Percentiles rank a stretch among this genome's conserved stretches.
Conservation (phyloP, 2,888 invertebrate species). For the Craniophora ligustri region DNA sequence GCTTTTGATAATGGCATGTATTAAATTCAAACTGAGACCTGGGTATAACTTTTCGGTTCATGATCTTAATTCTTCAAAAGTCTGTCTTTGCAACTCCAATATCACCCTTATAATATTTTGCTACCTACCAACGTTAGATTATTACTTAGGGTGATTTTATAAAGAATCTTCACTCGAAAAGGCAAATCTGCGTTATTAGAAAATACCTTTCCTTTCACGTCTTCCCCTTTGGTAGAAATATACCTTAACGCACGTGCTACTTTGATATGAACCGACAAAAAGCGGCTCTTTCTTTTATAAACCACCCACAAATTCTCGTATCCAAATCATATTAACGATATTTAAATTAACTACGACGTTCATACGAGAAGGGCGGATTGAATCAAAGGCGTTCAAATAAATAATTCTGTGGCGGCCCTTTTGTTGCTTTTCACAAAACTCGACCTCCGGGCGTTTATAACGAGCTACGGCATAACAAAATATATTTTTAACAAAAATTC, state of each 20-base stretch:
- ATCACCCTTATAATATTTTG: no score
- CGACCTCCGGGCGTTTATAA: constrained; percentile 61
- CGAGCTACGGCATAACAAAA: constrained; percentile 65
- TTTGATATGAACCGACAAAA: constrained; percentile 66
- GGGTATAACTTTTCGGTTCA: no score
- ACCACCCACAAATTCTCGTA: constrained; percentile 45
- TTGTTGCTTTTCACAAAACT: constrained; percentile 66
- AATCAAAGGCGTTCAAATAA: constrained; percentile 54
- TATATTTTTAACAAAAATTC: constrained; percentile 66
- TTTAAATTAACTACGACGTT: constrained; percentile 62
- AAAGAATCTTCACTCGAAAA: constrained; percentile 32
- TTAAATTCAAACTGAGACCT: no score
- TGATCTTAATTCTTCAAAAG: no score
- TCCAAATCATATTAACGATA: constrained; percentile 67
- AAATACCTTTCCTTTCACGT: constrained; percentile 73
- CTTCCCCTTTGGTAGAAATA: constrained; percentile 65
- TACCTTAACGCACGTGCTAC: constrained; percentile 69
- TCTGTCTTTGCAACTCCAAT: no score
- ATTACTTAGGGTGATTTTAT: constrained; percentile 27
- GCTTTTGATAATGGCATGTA: no score
- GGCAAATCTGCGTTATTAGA: constrained; percentile 69
- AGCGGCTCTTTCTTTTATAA: constrained; percentile 59
- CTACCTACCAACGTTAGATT: no score
- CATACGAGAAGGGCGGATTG: constrained; percentile 46
- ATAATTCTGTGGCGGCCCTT: constrained; percentile 60